Conservation (phyloP, 2,113 vertebrate species). For the Phrynosoma platyrhinos region DNA sequence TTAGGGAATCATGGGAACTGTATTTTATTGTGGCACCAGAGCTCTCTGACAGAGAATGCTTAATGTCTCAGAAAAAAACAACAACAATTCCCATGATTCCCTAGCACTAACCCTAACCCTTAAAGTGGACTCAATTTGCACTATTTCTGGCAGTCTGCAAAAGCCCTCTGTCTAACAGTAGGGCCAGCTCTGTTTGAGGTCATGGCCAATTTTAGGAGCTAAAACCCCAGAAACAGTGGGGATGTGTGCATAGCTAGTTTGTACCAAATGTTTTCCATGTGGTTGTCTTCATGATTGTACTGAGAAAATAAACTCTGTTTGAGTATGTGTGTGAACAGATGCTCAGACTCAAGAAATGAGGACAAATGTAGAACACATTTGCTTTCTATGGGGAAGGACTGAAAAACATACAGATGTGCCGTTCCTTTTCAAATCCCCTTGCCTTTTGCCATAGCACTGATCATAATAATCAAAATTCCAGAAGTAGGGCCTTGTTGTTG, state of each 20-base stretch:
- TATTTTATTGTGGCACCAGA: no score
- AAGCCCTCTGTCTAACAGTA: neutral
- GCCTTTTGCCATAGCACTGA: neutral
- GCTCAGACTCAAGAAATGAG: neutral
- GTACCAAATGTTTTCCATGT: neutral
- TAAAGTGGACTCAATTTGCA: no score
- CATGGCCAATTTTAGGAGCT: neutral
- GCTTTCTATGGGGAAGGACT: neutral
- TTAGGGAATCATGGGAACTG: no score
- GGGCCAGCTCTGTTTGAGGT: neutral
- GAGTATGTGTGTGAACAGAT: neutral
- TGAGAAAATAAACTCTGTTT: constrained; percentile 2
- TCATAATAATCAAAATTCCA: constrained; percentile 11
- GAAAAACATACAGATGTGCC: neutral
- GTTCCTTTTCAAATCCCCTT: neutral
- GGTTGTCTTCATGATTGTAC: neutral
- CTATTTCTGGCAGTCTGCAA: no score
- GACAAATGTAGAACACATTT: neutral
- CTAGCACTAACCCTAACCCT: no score
- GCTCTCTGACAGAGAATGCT: no score
- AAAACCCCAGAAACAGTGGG: neutral
- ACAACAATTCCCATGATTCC: no score
- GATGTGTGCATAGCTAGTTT: neutral
- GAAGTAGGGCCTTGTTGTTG: neutral
- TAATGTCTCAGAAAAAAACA: no score